Evolutionary conservation across 2,113 vertebrate species (phyloP).

Genomic region (Atlantisia rogersi): DNA sequence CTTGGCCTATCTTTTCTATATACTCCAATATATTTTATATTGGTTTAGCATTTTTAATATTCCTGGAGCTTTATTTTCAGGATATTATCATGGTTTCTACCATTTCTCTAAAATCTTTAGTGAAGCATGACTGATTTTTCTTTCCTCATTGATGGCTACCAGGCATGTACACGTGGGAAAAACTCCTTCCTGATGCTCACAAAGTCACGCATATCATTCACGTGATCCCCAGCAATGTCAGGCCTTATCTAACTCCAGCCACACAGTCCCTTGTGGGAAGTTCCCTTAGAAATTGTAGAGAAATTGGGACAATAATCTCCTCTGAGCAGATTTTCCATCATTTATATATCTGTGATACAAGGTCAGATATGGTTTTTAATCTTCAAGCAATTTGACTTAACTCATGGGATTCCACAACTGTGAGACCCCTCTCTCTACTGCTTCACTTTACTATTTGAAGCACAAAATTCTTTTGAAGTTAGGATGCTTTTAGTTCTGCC

Average conservation of each 20-base stretch:
- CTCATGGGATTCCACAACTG: background rate
- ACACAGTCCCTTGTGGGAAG: background rate
- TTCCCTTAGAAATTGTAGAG: background rate
- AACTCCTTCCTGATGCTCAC: background rate
- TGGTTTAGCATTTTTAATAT: background rate
- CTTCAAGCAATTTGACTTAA: background rate
- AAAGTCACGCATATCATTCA: background rate
- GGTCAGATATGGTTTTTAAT: constrained; percentile 2
- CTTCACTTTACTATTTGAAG: background rate
- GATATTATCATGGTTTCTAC: background rate
- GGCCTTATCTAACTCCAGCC: background rate
- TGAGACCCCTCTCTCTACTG: background rate
- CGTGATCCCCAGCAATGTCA: background rate
- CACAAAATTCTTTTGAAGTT: constrained; percentile 2
- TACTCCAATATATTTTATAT: background rate
- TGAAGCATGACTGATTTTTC: background rate
- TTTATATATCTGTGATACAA: background rate
- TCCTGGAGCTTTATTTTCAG: background rate
- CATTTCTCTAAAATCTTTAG: background rate
- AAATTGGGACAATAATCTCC: background rate
- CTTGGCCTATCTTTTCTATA: background rate
- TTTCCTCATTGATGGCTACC: background rate
- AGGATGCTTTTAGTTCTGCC: background rate
- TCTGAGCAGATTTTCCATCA: background rate
- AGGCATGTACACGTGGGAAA: background rate